Evolutionary conservation across 2,888 invertebrate genomes (phyloP).

Genomic region (Cryptocephalus moraei): DNA sequence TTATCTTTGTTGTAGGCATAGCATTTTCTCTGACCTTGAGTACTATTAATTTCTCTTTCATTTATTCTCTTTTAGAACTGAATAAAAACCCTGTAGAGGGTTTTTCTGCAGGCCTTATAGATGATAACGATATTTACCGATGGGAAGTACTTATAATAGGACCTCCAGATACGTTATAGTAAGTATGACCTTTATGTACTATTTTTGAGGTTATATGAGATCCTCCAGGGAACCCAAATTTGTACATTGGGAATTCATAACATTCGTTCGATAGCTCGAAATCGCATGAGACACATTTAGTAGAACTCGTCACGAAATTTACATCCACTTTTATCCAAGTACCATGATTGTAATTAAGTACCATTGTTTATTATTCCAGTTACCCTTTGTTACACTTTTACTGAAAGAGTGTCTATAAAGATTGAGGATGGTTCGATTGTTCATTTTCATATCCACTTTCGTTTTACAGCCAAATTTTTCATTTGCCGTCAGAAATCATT

Average conservation of each 20-base stretch:
- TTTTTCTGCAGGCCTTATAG: conserved; percentile 98
- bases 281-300: no score
- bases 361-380: no score
- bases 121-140: conserved; percentile 98
- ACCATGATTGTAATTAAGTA: no score
- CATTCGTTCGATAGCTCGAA: no score
- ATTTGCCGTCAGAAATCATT: no score
- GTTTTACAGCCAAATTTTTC: no score
- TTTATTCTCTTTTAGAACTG: conserved; percentile 63
- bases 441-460: no score
- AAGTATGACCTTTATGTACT: conserved; percentile 42
- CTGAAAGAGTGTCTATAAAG: no score
- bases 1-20: conserved; percentile 7
- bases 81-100: conserved; percentile 99
- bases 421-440: no score
- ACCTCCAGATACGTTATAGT: conserved; percentile 98
- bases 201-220: conserved; percentile 1
- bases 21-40: conserved; percentile 6
- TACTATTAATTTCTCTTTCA: not conserved
- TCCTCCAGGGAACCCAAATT: not conserved
- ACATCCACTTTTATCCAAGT: no score
- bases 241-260: conserved; percentile 1
- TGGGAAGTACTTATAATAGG: conserved; percentile 99
- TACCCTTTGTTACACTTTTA: no score
- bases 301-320: no score